A percentile compares a stretch with the other conserved stretches of the same genome.
Conservation (phyloP, 2,797 vertebrate species). For the Lutjanus campechanus region DNA sequence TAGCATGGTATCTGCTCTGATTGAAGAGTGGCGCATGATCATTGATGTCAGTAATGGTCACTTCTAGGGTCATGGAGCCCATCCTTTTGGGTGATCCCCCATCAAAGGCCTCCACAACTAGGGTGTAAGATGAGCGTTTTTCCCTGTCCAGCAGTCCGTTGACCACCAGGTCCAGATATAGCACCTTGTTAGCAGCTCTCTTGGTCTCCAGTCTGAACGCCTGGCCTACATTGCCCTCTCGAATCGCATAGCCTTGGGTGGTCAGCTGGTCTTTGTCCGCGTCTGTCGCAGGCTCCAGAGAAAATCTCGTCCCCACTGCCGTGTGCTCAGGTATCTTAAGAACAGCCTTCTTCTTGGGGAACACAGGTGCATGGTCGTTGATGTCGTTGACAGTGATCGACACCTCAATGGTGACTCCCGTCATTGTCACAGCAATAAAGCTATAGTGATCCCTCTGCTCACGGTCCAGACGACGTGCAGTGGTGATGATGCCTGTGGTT, state of each 20-base stretch:
- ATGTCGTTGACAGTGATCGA: constrained; percentile 94
- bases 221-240: constrained; percentile 91
- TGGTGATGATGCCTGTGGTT: constrained; percentile 94
- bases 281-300: constrained; percentile 93
- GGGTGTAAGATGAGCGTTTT: constrained; percentile 88
- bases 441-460: constrained; percentile 93
- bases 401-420: constrained; percentile 93
- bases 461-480: constrained; percentile 91
- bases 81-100: constrained; percentile 91
- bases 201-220: constrained; percentile 93
- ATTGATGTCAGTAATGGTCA: constrained; percentile 94
- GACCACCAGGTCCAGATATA: constrained; percentile 93
- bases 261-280: constrained; percentile 91
- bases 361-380: constrained; percentile 94
- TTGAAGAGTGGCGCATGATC: constrained; percentile 96
- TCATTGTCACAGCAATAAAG: constrained; percentile 96
- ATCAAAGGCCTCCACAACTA: constrained; percentile 94
- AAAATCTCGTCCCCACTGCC: constrained; percentile 91
- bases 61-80: constrained; percentile 91
- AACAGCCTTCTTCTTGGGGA: constrained; percentile 86
- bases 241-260: constrained; percentile 94
- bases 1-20: constrained; percentile 96
- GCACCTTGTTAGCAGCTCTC: constrained; percentile 88
- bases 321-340: constrained; percentile 95
- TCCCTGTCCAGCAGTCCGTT: constrained; percentile 92